A percentile compares a stretch with the other conserved stretches of the same genome.
These are phyloP conservation scores for Phaetusa simplex DNA, from an alignment of 2,113 vertebrate species.

Conservation along the genomic window DNA sequence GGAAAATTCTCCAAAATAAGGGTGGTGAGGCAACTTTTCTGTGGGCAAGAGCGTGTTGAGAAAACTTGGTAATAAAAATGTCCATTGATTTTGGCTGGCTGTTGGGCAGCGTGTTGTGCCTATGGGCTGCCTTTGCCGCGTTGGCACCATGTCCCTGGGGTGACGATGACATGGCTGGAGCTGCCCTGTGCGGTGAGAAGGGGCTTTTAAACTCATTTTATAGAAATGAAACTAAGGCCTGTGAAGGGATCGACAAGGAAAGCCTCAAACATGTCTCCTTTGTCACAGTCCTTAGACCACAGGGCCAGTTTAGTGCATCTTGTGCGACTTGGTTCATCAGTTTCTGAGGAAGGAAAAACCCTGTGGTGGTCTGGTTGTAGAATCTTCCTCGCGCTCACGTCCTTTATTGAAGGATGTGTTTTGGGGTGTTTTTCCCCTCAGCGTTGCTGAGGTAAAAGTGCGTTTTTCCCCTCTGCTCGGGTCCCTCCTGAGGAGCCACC, in stretches of 20 bases:
- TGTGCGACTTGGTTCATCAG: neutral
- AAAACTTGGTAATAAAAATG: neutral
- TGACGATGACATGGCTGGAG: neutral
- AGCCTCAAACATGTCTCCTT: neutral
- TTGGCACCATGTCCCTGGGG: neutral
- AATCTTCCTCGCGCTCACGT: fast-evolving
- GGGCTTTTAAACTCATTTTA: neutral
- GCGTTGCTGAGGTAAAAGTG: neutral
- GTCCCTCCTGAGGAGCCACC: neutral
- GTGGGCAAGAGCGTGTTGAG: neutral
- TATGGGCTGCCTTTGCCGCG: neutral
- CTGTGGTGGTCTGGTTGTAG: no score
- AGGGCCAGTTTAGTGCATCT: fast-evolving
- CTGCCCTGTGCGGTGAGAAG: neutral
- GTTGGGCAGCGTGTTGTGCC: neutral
- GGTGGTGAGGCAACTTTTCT: neutral
- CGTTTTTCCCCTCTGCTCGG: neutral
- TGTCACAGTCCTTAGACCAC: neutral
- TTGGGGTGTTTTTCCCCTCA: neutral
- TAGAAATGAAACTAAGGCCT: neutral
- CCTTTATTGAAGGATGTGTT: neutral
- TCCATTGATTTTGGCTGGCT: neutral
- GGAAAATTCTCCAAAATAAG: neutral
- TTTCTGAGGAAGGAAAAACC: neutral
- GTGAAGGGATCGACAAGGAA: neutral